phyloP scores from a whole-genome alignment of 2,888 invertebrate genomes.

The Cistogaster globosa region DNA sequence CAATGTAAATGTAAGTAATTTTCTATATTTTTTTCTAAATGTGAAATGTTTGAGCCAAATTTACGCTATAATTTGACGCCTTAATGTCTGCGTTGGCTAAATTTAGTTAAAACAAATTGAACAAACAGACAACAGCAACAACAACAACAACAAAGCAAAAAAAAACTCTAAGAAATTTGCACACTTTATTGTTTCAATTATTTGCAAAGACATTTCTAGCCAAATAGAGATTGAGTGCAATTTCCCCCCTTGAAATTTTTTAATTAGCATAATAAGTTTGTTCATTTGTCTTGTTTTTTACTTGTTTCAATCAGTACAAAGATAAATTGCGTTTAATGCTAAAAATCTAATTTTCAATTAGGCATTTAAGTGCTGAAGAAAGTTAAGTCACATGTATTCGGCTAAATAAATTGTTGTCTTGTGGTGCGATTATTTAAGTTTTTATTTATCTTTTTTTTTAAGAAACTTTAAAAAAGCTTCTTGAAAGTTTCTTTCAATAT shows the following conservation, averaged over 20 bases:
- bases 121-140: conserved; percentile 5
- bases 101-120: conserved; percentile 64
- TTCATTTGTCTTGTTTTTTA: conserved; percentile 14
- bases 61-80: conserved; percentile 69
- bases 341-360: conserved; percentile 56
- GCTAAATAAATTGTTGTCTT: background rate
- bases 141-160: background rate
- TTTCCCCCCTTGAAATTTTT: conserved; percentile 32
- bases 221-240: conserved; percentile 33
- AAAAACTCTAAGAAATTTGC: conserved; percentile 35
- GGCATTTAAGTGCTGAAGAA: conserved; percentile 27
- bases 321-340: conserved; percentile 47
- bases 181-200: conserved; percentile 42
- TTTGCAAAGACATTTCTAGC: conserved; percentile 3
- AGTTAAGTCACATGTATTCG: conserved; percentile 22
- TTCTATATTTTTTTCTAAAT: conserved; percentile 17
- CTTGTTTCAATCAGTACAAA: conserved; percentile 26
- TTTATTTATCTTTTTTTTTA: too few relatives aligned
- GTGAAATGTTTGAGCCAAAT: conserved; percentile 61
- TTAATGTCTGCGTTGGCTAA: conserved; percentile 70
- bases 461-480: too few relatives aligned
- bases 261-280: conserved; percentile 45
- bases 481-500: too few relatives aligned
- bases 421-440: background rate
- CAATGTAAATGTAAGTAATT: conserved; percentile 18